phyloP scores from a whole-genome alignment of 1,140 invertebrate species.

The Trichogramma pretiosum region DNA sequence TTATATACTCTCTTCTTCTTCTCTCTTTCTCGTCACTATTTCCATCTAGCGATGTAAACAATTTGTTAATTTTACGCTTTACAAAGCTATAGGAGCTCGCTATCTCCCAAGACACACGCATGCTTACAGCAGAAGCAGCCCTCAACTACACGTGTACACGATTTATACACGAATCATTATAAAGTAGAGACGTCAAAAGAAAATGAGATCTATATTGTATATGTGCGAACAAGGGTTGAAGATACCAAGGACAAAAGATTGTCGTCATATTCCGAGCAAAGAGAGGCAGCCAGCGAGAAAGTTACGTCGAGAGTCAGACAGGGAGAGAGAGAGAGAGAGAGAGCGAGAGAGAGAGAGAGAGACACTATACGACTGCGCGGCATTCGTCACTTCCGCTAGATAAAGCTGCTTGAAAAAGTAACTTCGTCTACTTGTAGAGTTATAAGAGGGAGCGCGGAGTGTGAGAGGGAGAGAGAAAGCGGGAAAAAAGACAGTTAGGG shows the following conservation, averaged over 20 bases:
- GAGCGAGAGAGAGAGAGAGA: conserved; percentile 15
- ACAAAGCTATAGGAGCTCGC: background rate
- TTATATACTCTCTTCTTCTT: no score
- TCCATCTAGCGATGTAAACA: conserved; percentile 5
- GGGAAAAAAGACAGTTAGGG: no score
- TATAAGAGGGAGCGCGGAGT: no score
- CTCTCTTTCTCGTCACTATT: no score
- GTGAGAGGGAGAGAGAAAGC: no score
- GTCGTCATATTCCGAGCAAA: conserved; percentile 15
- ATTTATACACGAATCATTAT: no score
- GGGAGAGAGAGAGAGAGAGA: conserved; percentile 11
- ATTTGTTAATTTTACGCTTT: conserved; percentile 15
- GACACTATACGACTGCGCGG: conserved; percentile 18
- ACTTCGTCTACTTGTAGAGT: no score
- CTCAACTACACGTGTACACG: no score
- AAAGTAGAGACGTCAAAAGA: conserved; percentile 13
- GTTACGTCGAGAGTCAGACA: background rate
- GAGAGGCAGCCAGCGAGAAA: conserved; percentile 1
- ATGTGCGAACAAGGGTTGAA: conserved; percentile 3
- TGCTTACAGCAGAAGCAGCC: no score
- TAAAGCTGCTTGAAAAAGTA: conserved; percentile 29
- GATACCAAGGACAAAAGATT: conserved; percentile 16
- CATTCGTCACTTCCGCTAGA: conserved; percentile 38
- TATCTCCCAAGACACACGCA: background rate
- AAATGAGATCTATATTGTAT: no score